Base-by-base conservation (phyloP, 2,888 invertebrate species). In the Timandra comae region DNA sequence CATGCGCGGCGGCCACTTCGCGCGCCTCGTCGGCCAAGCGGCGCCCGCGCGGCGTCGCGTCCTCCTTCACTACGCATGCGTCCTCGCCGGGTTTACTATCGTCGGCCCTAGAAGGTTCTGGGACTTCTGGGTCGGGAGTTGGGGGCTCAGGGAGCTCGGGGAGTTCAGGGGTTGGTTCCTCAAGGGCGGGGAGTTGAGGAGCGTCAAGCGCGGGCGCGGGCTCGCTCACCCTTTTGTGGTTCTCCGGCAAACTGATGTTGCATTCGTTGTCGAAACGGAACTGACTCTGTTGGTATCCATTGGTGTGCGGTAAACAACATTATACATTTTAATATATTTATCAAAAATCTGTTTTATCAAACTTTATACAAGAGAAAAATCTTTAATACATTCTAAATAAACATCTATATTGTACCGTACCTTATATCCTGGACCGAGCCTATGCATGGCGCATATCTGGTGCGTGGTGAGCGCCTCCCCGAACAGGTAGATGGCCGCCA, bases 211-310 rank as follows among this genome's bases (percentile, higher is more conserved):
- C 71, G 67, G 70, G 78, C 67, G 79, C 77, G 64, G 62, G 59
- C 67, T 84, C 82, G 94, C 94, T 95, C 93, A 97, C 98, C 95
- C 96, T 91, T 91, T 96, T 96, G 88, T 98, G 97, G 88, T 97
- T 97, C 88, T 98, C 98, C 86, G 97, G 96, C 74, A 98, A 91
- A 88, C 94, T 96, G 87, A 96, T 91, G 89, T 96, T 95, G 89
- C 97, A 98, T 90, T 99, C 99, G 89, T 98, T 98, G 90, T 99
- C 99, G 89, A 99, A 99, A 81, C 98, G 94, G 90, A 99, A 99
- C 88, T 99, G 98, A 89, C 98, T 98, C 97, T 99, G 92, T 48
- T 38, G 48, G 27, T 67, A 79, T 72, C 76, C 75, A 58, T 16
- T 39, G 63, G 76, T 68, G 55, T 69, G 80, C 77, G 63, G 61